A percentile compares a stretch with the other conserved stretches of the same genome.
Evolutionary conservation across 2,888 invertebrate species (phyloP).

Genomic region (Dinocampus coccinellae): DNA sequence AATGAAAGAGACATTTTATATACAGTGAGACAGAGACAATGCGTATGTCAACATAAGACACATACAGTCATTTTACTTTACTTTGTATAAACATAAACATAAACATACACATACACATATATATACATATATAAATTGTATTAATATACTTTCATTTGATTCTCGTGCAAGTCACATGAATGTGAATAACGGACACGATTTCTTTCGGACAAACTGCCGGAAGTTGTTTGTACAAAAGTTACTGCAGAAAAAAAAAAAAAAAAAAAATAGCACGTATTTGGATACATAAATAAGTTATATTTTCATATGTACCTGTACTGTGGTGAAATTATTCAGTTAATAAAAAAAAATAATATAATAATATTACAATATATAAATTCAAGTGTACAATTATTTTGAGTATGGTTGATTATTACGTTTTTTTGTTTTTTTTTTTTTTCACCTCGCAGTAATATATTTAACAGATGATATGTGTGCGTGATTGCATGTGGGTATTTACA

Average conservation of each 20-base stretch:
- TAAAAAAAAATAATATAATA: background rate
- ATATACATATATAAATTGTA: slow-evolving; percentile 23
- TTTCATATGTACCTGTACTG: background rate
- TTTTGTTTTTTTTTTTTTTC: background rate
- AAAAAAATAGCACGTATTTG: background rate
- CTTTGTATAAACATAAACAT: no score
- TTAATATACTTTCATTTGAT: slow-evolving; percentile 57
- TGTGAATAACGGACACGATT: slow-evolving; percentile 22
- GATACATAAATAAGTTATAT: background rate
- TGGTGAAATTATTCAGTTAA: background rate
- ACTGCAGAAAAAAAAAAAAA: background rate
- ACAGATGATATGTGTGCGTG: slow-evolving; percentile 3
- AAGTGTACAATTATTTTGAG: background rate
- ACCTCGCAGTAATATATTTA: background rate
- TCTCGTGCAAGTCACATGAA: slow-evolving; percentile 47
- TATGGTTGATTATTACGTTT: background rate
- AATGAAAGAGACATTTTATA: background rate
- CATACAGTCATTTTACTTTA: background rate
- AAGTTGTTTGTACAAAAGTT: slow-evolving; percentile 25
- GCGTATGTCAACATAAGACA: background rate
- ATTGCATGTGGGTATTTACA: slow-evolving; percentile 26
- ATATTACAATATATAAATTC: background rate
- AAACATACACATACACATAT: no score
- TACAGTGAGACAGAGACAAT: background rate
- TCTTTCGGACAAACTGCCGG: slow-evolving; percentile 21